Evolutionary conservation across 2,888 invertebrate species (phyloP), one percentile per base, ranked within the genome.

Genomic region (Galerucella pusilla): DNA sequence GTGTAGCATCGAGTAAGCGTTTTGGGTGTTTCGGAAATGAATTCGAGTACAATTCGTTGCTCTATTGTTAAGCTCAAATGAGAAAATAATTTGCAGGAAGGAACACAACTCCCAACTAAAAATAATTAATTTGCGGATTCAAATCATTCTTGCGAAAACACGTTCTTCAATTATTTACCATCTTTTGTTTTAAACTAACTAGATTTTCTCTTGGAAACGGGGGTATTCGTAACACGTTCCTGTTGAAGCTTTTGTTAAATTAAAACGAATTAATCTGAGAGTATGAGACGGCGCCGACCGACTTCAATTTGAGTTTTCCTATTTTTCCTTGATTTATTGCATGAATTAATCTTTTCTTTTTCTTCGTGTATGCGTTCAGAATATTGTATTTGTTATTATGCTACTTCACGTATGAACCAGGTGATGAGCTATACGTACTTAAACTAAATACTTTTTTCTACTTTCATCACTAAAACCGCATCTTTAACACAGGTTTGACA

Each of bases 91-190:
- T 84, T 82, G 79, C 81, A 82, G 80, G 79, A 78, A 80, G 79
- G 78, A 79, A 79, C 79, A 79, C 79, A 79, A 80, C n/a, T 35
- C 66, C 54, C 80, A 83, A 80, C 83, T 80, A 79, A 81, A 84
- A 84, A 84, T 83, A 83, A 82, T 81, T 82, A 84, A 85, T 84
- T 84, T 83, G 82, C 78, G 83, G 83, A 83, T 83, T 82, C 80
- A 80, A 82, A 81, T 80, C 77, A 79, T 78, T 80, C 79, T 79
- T 77, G 80, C 80, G 80, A 80, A 82, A 81, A 82, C 83, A 81
- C 82, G 83, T 83, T 82, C 84, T 83, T 83, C 83, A 85, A 85
- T 86, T 85, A 86, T 85, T 85, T 84, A 84, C 84, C 82, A 80
- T 80, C 85, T 85, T 84, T 85, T 85, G 85, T 85, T 83, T 84